These are phyloP conservation scores for Lamellibrachia columna DNA, from an alignment of 2,888 invertebrate genomes.

Conservation along the genomic window DNA sequence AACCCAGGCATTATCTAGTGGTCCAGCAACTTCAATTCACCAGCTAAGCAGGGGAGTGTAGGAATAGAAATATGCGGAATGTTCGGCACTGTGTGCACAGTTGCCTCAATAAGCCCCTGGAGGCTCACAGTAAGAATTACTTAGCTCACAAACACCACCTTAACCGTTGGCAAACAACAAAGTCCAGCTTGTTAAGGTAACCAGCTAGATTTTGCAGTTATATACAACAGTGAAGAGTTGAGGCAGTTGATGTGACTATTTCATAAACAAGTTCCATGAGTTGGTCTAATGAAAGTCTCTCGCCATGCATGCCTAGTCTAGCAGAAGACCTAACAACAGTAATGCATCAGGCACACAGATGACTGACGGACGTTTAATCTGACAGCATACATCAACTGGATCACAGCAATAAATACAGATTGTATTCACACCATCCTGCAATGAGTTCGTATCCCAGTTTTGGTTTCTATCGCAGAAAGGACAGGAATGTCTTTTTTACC, in stretches of 20 bases:
- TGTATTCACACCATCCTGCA: neutral
- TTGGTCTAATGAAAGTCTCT: neutral
- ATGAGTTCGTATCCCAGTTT: neutral
- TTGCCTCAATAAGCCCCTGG: neutral
- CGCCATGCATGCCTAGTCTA: neutral
- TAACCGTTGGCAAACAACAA: neutral
- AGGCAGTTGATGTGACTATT: neutral
- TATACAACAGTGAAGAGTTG: neutral
- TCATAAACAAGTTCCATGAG: neutral
- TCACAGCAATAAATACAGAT: constrained; percentile 10
- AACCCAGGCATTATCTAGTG: neutral
- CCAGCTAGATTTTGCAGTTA: neutral
- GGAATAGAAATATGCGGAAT: neutral
- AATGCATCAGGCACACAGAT: neutral
- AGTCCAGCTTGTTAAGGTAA: neutral
- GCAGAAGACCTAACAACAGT: neutral
- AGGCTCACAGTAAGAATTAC: neutral
- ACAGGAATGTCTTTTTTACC: neutral
- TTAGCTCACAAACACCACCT: neutral
- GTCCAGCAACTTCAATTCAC: neutral
- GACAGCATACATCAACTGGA: neutral
- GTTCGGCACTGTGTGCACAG: neutral
- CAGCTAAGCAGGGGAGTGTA: neutral
- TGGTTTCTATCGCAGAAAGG: neutral
- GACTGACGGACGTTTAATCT: constrained; percentile 8